Evolutionary conservation across 2,113 vertebrate genomes (phyloP).

Genomic region (Ophiodon elongatus): DNA sequence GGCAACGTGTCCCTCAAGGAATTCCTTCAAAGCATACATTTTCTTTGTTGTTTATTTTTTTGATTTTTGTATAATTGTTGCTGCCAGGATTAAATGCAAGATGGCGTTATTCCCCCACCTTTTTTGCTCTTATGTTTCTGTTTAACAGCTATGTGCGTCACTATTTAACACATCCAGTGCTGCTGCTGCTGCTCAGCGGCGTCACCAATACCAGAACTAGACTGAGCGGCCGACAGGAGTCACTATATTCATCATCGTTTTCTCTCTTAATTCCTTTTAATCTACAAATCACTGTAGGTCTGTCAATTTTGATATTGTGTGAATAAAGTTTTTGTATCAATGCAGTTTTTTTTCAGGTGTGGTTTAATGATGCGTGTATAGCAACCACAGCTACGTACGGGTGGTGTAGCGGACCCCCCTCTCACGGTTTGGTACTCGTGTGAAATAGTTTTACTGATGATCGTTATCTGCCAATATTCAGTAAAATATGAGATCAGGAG

Average conservation of each 20-base stretch:
- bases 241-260: slow-evolving; percentile 42
- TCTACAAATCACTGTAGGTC: slow-evolving; percentile 72
- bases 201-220: slow-evolving; percentile 43
- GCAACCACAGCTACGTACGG: background rate
- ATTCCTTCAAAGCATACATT: slow-evolving; percentile 55
- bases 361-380: background rate
- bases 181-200: slow-evolving; percentile 48
- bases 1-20: slow-evolving; percentile 14
- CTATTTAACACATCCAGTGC: slow-evolving; percentile 59
- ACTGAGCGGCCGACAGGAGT: slow-evolving; percentile 32
- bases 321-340: slow-evolving; percentile 84
- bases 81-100: slow-evolving; percentile 47
- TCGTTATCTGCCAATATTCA: too few relatives aligned
- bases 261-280: slow-evolving; percentile 70
- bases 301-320: slow-evolving; percentile 84
- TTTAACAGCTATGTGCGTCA: slow-evolving; percentile 38
- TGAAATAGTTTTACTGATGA: too few relatives aligned
- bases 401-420: too few relatives aligned
- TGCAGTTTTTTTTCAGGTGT: slow-evolving; percentile 34
- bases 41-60: slow-evolving; percentile 36
- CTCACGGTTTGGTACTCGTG: too few relatives aligned
- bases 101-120: background rate
- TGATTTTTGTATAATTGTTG: slow-evolving; percentile 69
- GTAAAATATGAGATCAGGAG: too few relatives aligned
- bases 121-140: slow-evolving; percentile 39